phyloP scores from a whole-genome alignment of 1,140 invertebrate species.

The Drosophila varians region DNA sequence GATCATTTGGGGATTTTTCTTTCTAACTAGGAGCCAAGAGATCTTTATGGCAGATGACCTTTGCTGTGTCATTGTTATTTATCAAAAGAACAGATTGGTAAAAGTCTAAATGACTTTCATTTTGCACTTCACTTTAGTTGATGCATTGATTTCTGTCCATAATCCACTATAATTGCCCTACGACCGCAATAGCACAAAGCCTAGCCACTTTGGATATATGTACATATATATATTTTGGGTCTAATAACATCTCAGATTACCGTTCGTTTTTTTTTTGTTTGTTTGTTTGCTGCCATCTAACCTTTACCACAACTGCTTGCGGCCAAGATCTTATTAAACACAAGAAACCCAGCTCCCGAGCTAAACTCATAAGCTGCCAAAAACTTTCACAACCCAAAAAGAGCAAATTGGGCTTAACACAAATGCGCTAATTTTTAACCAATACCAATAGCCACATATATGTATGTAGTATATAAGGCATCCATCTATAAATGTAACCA shows the following conservation, averaged over 20 bases:
- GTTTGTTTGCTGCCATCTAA: constrained; percentile 35
- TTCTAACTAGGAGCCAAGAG: background rate
- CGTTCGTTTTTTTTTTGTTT: constrained; percentile 20
- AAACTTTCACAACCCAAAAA: constrained; percentile 60
- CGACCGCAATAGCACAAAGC: background rate
- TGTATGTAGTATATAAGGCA: constrained; percentile 10
- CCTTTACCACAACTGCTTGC: constrained; percentile 65
- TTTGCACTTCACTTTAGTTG: too few species aligned
- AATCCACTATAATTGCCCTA: background rate
- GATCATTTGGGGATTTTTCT: background rate
- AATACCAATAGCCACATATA: constrained; percentile 23
- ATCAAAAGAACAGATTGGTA: too few species aligned
- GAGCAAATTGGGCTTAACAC: constrained; percentile 65
- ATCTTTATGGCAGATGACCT: too few species aligned
- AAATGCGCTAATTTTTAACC: constrained; percentile 74
- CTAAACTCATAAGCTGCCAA: constrained; percentile 35
- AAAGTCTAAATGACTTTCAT: background rate
- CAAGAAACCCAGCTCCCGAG: constrained; percentile 25
- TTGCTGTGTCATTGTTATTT: background rate
- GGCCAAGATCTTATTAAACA: constrained; percentile 71
- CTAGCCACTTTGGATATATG: background rate
- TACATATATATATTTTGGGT: constrained; percentile 2
- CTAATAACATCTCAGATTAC: constrained; percentile 46
- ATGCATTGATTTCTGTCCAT: background rate
- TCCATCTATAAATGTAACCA: constrained; percentile 27